Percentiles rank a stretch among this genome's conserved stretches.
These are phyloP conservation scores for Coturnix japonica DNA, from an alignment of 2,113 vertebrate genomes.

Conservation along the genomic window DNA sequence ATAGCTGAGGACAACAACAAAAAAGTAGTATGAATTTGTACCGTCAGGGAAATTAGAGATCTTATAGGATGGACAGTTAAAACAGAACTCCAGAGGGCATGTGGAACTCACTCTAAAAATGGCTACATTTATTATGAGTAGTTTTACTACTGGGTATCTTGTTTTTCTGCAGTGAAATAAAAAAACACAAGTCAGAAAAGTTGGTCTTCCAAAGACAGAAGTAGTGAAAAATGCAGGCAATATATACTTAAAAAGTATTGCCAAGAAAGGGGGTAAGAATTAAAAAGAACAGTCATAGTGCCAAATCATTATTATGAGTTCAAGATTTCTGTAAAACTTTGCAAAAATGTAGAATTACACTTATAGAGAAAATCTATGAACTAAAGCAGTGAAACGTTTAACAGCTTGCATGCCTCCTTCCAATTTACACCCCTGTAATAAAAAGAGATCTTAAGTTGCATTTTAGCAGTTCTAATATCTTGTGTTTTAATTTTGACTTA, in stretches of 20 bases:
- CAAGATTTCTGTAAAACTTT: background rate
- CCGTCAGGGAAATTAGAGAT: background rate
- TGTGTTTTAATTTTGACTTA: background rate
- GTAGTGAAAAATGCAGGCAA: background rate
- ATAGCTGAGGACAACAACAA: background rate
- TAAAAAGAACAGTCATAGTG: background rate
- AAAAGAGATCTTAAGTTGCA: background rate
- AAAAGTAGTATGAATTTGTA: background rate
- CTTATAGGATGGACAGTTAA: background rate
- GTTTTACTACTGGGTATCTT: background rate
- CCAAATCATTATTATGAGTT: background rate
- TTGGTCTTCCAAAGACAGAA: background rate
- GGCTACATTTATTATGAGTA: background rate
- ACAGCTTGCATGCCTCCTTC: background rate
- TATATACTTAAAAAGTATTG: background rate
- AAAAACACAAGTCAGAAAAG: background rate
- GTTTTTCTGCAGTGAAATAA: background rate
- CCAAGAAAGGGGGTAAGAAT: background rate
- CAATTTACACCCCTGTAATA: background rate
- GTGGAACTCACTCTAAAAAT: background rate
- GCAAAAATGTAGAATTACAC: background rate
- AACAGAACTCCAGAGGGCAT: background rate
- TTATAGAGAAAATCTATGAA: background rate
- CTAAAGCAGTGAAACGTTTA: background rate
- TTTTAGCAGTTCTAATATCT: background rate